Evolutionary conservation across 1,140 invertebrate genomes (phyloP).

Genomic region (Bombus huntii): DNA sequence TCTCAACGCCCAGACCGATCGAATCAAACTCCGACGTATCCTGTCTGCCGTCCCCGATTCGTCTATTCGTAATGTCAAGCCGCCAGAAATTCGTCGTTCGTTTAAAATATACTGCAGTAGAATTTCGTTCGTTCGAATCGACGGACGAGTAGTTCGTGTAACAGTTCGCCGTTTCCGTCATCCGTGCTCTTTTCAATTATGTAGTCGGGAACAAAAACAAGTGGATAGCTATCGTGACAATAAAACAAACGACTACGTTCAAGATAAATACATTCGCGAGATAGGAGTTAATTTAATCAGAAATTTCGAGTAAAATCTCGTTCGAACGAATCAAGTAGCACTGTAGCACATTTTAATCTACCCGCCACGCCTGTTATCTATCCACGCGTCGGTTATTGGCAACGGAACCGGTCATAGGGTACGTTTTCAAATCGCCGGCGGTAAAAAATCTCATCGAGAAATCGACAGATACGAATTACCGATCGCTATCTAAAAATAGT

Average conservation of each 20-base stretch:
- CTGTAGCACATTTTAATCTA: accelerated
- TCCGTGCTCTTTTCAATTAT: neutral
- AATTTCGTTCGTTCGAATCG: neutral
- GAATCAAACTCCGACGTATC: neutral
- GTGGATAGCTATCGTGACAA: too few species aligned
- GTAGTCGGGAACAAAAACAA: too few species aligned
- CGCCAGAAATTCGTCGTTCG: neutral
- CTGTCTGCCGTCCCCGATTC: neutral
- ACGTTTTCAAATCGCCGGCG: neutral
- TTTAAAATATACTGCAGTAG: neutral
- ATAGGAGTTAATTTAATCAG: too few species aligned
- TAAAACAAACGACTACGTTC: too few species aligned
- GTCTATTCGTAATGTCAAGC: neutral
- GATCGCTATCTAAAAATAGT: conserved; percentile 8
- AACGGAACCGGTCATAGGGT: neutral
- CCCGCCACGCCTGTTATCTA: neutral
- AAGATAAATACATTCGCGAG: too few species aligned
- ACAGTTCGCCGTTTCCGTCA: too few species aligned
- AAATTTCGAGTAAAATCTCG: neutral
- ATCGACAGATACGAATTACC: neutral
- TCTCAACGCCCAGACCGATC: neutral
- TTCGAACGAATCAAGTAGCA: neutral
- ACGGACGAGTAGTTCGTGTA: too few species aligned
- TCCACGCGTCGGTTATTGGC: neutral
- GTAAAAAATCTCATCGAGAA: neutral